phyloP scores from a whole-genome alignment of 2,113 vertebrate species.

The Sphyrna mokarran region DNA sequence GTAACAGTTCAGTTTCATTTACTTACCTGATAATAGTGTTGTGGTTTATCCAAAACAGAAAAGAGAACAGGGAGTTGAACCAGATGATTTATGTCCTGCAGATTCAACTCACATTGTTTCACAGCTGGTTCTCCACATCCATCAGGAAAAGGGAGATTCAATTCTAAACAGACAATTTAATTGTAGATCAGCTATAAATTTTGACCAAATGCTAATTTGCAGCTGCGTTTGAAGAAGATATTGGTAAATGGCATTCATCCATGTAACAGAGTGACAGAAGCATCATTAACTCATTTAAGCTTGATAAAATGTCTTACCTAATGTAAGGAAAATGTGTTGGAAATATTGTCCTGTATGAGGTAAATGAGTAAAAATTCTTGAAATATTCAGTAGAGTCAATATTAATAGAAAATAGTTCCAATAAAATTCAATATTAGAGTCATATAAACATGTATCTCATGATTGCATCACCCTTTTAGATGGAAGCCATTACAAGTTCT shows the following conservation, averaged over 20 bases:
- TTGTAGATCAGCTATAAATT: conserved; percentile 27
- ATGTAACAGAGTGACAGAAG: neutral
- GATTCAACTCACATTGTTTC: conserved; percentile 13
- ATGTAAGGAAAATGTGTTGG: neutral
- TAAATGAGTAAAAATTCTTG: neutral
- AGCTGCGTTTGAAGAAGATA: neutral
- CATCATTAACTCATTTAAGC: conserved; percentile 1
- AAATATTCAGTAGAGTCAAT: neutral
- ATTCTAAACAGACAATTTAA: conserved; percentile 22
- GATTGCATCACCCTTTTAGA: neutral
- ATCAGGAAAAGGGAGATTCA: conserved; percentile 20
- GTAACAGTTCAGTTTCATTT: neutral
- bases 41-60: neutral
- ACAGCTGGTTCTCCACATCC: conserved; percentile 20
- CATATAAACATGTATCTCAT: neutral
- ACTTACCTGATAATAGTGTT: neutral
- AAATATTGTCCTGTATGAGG: neutral
- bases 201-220: conserved; percentile 21
- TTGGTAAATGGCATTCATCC: conserved; percentile 9
- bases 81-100: neutral
- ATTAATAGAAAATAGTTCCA: neutral
- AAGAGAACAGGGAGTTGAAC: neutral
- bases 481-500: neutral
- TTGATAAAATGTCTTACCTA: neutral
- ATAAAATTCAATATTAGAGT: neutral